Evolutionary conservation across 2,888 invertebrate genomes (phyloP).

Genomic region (Eristalis intricaria): DNA sequence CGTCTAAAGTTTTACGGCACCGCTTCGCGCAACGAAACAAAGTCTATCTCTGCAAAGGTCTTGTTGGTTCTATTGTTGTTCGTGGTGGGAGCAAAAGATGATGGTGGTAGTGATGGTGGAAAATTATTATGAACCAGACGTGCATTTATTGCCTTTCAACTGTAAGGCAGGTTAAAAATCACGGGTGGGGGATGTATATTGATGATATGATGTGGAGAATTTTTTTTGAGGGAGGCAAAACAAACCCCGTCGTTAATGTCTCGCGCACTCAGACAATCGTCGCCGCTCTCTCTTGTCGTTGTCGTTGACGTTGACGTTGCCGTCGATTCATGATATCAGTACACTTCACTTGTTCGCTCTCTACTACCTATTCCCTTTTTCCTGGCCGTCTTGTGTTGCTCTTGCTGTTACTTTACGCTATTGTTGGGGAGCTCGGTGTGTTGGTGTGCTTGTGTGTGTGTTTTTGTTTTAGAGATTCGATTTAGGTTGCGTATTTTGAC

Average conservation of each 20-base stretch:
- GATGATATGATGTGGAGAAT: constrained; percentile 4
- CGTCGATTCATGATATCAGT: constrained; percentile 1
- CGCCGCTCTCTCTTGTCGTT: constrained; percentile 21
- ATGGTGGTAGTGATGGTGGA: neutral
- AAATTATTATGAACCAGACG: constrained; percentile 18
- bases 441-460: constrained; percentile 23
- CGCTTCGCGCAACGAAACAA: constrained; percentile 3
- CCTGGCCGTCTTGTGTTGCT: neutral
- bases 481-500: constrained; percentile 55
- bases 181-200: constrained; percentile 22
- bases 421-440: neutral
- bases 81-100: neutral
- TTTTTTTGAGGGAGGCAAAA: constrained; percentile 39
- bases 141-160: constrained; percentile 10
- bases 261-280: constrained; percentile 48
- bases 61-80: constrained; percentile 12
- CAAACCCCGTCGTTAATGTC: constrained; percentile 56
- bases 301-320: constrained; percentile 21
- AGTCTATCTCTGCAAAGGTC: constrained; percentile 15
- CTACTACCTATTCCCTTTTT: constrained; percentile 38
- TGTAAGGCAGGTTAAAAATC: constrained; percentile 8
- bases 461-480: constrained; percentile 35
- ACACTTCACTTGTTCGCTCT: constrained; percentile 25
- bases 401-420: neutral
- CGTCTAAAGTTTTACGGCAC: constrained; percentile 8